Percentiles rank a stretch among this genome's conserved stretches.
Conservation (phyloP, 2,113 vertebrate species). For the Oxygymnocypris stewartii region DNA sequence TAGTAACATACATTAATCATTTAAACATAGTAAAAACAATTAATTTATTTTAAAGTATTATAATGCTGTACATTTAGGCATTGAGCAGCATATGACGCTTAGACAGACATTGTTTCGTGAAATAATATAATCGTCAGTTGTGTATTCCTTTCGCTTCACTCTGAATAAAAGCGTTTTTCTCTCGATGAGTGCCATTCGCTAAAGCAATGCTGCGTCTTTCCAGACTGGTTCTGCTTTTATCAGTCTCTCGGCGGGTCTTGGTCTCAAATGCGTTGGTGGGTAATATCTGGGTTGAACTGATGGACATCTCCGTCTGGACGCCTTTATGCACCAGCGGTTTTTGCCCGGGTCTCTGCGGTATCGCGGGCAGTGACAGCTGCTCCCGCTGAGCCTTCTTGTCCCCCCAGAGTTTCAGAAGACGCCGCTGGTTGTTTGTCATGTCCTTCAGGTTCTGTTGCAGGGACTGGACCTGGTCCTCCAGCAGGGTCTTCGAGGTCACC, state of each 20-base stretch:
- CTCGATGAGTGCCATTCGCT: conserved; percentile 60
- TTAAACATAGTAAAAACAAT: not conserved
- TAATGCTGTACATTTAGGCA: not conserved
- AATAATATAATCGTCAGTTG: conserved; percentile 19
- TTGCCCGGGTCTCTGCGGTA: conserved; percentile 63
- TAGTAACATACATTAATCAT: not conserved
- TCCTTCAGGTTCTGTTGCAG: conserved; percentile 77
- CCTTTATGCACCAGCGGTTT: conserved; percentile 64
- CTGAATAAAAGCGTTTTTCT: conserved; percentile 64
- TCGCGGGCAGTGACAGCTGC: conserved; percentile 69
- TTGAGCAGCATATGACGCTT: not conserved
- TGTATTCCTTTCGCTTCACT: conserved; percentile 64
- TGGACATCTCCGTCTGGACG: conserved; percentile 77
- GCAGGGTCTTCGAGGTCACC: conserved; percentile 72
- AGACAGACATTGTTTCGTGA: not conserved
- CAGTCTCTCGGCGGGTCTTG: conserved; percentile 60
- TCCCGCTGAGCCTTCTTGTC: conserved; percentile 75
- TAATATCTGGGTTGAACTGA: conserved; percentile 69
- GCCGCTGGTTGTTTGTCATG: conserved; percentile 77
- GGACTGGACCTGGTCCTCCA: conserved; percentile 75
- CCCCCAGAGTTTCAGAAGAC: conserved; percentile 77
- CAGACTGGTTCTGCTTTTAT: conserved; percentile 61
- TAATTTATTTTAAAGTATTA: not conserved
- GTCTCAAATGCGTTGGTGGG: conserved; percentile 69
- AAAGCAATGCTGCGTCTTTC: conserved; percentile 67